Evolutionary conservation across 2,797 vertebrate species (phyloP).

Genomic region (Lindbergichthys nudifrons): DNA sequence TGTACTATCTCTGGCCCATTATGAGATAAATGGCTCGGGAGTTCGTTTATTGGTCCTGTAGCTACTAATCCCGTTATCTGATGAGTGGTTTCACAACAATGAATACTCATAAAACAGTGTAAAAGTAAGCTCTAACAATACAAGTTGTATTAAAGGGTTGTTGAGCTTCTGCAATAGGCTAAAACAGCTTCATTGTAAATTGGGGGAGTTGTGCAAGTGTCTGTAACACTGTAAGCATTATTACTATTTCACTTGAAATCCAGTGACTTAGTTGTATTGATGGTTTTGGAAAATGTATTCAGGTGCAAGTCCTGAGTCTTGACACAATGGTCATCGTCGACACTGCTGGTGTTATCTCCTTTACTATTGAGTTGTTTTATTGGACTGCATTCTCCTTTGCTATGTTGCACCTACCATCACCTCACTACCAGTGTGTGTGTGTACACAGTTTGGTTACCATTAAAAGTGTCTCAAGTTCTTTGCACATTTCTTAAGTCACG

Average conservation of each 20-base stretch:
- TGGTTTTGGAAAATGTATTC: slow-evolving; percentile 7
- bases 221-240: slow-evolving; percentile 31
- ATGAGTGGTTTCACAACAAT: slow-evolving; percentile 44
- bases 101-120: slow-evolving; percentile 36
- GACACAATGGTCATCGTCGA: slow-evolving; percentile 1
- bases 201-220: slow-evolving; percentile 18
- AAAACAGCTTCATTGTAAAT: slow-evolving; percentile 38
- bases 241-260: slow-evolving; percentile 13
- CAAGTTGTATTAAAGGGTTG: slow-evolving; percentile 45
- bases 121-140: slow-evolving; percentile 27
- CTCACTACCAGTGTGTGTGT: neutral
- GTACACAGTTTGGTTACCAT: slow-evolving; percentile 2
- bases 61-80: slow-evolving; percentile 41
- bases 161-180: slow-evolving; percentile 32
- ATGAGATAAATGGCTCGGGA: slow-evolving; percentile 51
- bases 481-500: neutral
- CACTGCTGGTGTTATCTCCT: neutral
- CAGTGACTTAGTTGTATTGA: slow-evolving; percentile 20
- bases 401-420: neutral
- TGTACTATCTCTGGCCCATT: slow-evolving; percentile 69
- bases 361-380: neutral
- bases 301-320: slow-evolving; percentile 1
- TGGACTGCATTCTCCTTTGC: neutral
- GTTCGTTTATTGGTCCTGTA: slow-evolving; percentile 49
- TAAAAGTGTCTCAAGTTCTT: neutral